Conservation (phyloP, 2,797 vertebrate species). For the Merluccius polli region DNA sequence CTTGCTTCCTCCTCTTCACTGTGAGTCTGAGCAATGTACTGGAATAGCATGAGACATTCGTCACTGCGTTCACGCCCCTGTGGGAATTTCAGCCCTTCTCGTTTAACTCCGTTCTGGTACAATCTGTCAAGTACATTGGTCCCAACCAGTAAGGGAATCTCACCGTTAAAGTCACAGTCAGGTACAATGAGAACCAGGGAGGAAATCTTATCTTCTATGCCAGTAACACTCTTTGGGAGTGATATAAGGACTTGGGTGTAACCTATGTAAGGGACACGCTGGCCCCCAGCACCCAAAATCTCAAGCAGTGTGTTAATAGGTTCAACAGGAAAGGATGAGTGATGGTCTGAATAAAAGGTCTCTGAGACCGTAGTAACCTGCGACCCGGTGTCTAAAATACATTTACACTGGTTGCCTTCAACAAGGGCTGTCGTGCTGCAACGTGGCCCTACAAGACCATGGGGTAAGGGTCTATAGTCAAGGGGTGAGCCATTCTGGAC, state of each 20-base stretch:
- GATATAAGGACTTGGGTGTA: not conserved
- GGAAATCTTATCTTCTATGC: conserved; percentile 8
- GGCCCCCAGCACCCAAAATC: conserved; percentile 7
- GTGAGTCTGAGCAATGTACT: conserved; percentile 7
- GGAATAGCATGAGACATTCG: conserved; percentile 2
- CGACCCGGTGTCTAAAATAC: conserved; percentile 11
- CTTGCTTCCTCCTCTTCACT: not conserved
- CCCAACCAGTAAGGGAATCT: conserved; percentile 10
- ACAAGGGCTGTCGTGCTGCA: not conserved
- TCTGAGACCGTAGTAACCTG: conserved; percentile 12
- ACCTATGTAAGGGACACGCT: conserved; percentile 1
- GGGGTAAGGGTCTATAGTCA: not conserved
- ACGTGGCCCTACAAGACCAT: conserved; percentile 12
- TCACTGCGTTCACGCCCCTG: not conserved
- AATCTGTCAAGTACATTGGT: conserved; percentile 8
- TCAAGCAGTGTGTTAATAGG: conserved; percentile 8
- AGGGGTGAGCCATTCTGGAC: not conserved
- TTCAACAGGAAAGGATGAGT: not conserved
- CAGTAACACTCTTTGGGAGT: not conserved
- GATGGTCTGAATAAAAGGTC: not conserved
- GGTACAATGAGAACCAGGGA: conserved; percentile 10
- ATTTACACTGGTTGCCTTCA: conserved; percentile 2
- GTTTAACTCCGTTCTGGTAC: not conserved
- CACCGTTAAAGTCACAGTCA: conserved; percentile 17
- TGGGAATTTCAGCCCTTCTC: not conserved